Evolutionary conservation across 2,888 invertebrate genomes (phyloP).

Genomic region (Pseudococcus viburni): DNA sequence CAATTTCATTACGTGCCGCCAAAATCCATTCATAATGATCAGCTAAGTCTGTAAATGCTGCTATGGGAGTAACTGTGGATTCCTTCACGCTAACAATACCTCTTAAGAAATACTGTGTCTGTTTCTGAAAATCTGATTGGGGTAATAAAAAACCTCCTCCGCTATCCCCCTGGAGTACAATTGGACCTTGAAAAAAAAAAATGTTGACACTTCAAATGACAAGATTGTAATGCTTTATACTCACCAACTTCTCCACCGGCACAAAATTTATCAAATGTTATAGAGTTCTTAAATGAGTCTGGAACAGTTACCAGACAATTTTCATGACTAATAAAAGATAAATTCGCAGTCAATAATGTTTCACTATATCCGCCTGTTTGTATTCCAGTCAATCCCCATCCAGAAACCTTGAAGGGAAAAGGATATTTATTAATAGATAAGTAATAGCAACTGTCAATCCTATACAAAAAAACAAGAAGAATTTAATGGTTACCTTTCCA

Average conservation of each 20-base stretch:
- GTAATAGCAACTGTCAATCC: background rate
- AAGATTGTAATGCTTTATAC: background rate
- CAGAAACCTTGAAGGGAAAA: background rate
- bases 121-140: background rate
- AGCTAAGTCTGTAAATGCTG: conserved; percentile 39
- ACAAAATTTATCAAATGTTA: conserved; percentile 45
- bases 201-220: too few species aligned
- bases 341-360: background rate
- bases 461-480: background rate
- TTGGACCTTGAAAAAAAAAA: background rate
- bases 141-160: conserved; percentile 34
- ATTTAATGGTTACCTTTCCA: background rate
- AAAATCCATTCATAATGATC: background rate
- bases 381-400: background rate
- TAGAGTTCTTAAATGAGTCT: background rate
- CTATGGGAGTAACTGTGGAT: background rate
- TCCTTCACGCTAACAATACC: conserved; percentile 54
- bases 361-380: background rate
- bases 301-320: background rate
- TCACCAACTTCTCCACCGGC: background rate
- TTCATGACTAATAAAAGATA: background rate
- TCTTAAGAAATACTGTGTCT: background rate
- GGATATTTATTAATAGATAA: background rate
- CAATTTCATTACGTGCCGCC: background rate
- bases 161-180: conserved; percentile 22